A percentile compares a stretch with the other conserved stretches of the same genome.
phyloP scores from a whole-genome alignment of 2,888 invertebrate species.

The Isotomurus palustris region DNA sequence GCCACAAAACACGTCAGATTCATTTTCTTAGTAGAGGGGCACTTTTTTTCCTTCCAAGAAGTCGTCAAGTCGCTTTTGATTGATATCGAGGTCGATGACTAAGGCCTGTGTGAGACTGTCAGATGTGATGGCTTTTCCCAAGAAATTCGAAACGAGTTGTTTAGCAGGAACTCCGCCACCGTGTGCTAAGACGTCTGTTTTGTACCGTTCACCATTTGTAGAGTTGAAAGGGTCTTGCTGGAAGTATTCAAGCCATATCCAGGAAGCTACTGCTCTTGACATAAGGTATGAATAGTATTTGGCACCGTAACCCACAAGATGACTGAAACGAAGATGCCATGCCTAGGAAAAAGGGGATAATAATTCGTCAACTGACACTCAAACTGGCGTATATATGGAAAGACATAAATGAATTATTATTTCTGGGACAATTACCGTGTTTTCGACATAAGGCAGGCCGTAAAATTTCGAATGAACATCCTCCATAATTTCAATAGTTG shows the following conservation, averaged over 20 bases:
- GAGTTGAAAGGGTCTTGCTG: conserved; percentile 70
- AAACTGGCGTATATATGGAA: background rate
- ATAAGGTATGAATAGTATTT: conserved; percentile 98
- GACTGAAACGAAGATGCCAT: conserved; percentile 94
- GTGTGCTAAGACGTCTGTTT: conserved; percentile 71
- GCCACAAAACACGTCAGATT: no score
- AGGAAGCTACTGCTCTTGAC: conserved; percentile 85
- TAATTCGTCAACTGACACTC: conserved; percentile 4
- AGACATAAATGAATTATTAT: background rate
- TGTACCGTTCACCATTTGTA: conserved; percentile 70
- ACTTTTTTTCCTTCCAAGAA: conserved; percentile 19
- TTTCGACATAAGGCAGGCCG: conserved; percentile 75
- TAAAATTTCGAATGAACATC: conserved; percentile 77
- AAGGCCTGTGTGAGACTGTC: conserved; percentile 73
- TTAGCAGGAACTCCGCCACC: conserved; percentile 84
- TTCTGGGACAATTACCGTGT: conserved; percentile 61
- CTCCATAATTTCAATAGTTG: conserved; percentile 69
- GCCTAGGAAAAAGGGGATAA: conserved; percentile 53
- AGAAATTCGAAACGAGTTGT: conserved; percentile 70
- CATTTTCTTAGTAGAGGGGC: conserved; percentile 7
- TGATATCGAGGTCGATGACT: conserved; percentile 52
- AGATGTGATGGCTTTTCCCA: conserved; percentile 71
- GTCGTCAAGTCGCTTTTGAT: conserved; percentile 39
- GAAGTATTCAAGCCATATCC: conserved; percentile 88
- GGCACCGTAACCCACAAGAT: conserved; percentile 95